Conservation (phyloP, 2,888 invertebrate species). For the Aplocera efformata region DNA sequence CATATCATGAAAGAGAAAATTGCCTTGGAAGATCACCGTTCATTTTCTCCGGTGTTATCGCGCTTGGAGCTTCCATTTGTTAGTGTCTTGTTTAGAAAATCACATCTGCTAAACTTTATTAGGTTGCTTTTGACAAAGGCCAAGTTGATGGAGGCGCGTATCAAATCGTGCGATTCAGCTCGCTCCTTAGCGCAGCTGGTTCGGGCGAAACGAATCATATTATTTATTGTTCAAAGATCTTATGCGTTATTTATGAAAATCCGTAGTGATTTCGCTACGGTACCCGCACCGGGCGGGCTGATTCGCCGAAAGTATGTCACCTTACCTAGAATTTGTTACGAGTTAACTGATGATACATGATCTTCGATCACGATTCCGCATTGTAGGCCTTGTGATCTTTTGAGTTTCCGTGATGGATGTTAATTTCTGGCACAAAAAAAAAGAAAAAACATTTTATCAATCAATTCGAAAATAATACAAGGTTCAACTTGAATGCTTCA, state of each 20-base stretch:
- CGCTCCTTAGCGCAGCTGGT: conserved; percentile 77
- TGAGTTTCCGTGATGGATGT: conserved; percentile 42
- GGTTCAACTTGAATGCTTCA: not conserved
- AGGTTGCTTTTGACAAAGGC: conserved; percentile 73
- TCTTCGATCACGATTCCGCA: conserved; percentile 42
- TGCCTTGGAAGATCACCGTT: conserved; percentile 46
- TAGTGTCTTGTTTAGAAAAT: conserved; percentile 76
- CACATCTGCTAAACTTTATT: conserved; percentile 78
- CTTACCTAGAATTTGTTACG: conserved; percentile 72
- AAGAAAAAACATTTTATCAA: conserved; percentile 3
- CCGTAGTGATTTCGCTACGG: conserved; percentile 59
- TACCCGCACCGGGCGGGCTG: conserved; percentile 43
- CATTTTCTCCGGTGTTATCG: conserved; percentile 53
- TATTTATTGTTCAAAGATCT: conserved; percentile 73
- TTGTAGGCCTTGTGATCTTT: conserved; percentile 34
- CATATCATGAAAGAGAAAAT: conserved; percentile 51
- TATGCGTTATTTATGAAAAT: conserved; percentile 75
- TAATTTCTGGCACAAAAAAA: conserved; percentile 15
- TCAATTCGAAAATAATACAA: not conserved
- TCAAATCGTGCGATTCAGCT: conserved; percentile 72
- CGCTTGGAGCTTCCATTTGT: conserved; percentile 64
- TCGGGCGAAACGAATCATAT: conserved; percentile 70
- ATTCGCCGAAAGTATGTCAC: conserved; percentile 68
- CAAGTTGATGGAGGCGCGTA: conserved; percentile 76
- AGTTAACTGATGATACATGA: conserved; percentile 54